Conservation (phyloP, 1,140 invertebrate genomes). For the Vanessa tameamea region DNA sequence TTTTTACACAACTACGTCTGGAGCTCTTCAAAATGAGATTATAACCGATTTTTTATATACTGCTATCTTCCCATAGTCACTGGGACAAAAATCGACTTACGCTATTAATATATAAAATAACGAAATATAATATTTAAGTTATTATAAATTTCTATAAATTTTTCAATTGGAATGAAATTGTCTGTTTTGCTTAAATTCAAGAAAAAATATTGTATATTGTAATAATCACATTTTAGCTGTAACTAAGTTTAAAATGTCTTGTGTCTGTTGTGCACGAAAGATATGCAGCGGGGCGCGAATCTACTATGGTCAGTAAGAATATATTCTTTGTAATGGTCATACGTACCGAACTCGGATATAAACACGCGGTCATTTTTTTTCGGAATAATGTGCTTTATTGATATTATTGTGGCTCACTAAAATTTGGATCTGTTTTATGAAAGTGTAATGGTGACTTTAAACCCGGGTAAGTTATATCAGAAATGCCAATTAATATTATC, state of each 20-base stretch:
- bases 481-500: not conserved
- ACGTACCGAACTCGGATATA: conserved; percentile 21
- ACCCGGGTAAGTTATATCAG: not conserved
- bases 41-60: no score
- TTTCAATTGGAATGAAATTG: no score
- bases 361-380: not conserved
- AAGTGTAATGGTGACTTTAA: not conserved
- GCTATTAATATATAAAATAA: no score
- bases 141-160: no score
- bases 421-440: not conserved
- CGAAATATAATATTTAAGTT: no score
- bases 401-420: not conserved
- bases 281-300: conserved; percentile 31
- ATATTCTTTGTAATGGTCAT: conserved; percentile 32
- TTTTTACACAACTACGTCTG: no score
- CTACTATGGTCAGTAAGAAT: conserved; percentile 31
- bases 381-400: not conserved
- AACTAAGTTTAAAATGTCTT: not conserved
- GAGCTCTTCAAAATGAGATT: no score
- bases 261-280: not conserved
- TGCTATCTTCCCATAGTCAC: no score
- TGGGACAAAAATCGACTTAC: no score
- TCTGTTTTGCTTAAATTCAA: no score
- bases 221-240: not conserved
- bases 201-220: no score